Evolutionary conservation across 2,797 vertebrate genomes (phyloP).

Genomic region (Pangasius djambal): DNA sequence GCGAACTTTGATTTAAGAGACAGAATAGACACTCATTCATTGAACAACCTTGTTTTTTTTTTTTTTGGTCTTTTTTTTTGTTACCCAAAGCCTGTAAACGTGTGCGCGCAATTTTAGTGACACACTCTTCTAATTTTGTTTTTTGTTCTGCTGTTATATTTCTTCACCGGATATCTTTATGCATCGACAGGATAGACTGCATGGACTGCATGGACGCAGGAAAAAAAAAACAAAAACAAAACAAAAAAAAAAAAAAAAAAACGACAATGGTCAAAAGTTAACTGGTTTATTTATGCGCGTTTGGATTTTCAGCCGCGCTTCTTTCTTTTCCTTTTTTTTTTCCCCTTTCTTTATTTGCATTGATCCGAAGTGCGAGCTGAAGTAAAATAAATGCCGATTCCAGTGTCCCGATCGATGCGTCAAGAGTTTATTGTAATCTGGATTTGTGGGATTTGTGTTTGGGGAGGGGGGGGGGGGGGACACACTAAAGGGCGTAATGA

Average conservation of each 20-base stretch:
- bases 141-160: constrained; percentile 58
- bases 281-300: constrained; percentile 88
- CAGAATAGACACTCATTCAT: not conserved
- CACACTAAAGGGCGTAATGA: constrained; percentile 48
- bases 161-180: constrained; percentile 62
- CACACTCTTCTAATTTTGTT: constrained; percentile 28
- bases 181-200: not conserved
- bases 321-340: constrained; percentile 88
- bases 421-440: constrained; percentile 93
- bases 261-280: not conserved
- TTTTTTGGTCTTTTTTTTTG: not conserved
- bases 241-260: not conserved
- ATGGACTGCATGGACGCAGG: not conserved
- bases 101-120: not conserved
- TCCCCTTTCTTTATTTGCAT: constrained; percentile 90
- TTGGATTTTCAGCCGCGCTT: constrained; percentile 87
- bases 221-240: too few relatives aligned
- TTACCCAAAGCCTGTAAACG: too few relatives aligned
- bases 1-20: not conserved
- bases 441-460: constrained; percentile 86
- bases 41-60: not conserved
- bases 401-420: constrained; percentile 89
- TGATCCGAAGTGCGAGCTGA: constrained; percentile 97
- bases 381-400: constrained; percentile 99
- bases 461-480: too few relatives aligned